Evolutionary conservation across 1,140 invertebrate species (phyloP).

Genomic region (Tribolium castaneum): DNA sequence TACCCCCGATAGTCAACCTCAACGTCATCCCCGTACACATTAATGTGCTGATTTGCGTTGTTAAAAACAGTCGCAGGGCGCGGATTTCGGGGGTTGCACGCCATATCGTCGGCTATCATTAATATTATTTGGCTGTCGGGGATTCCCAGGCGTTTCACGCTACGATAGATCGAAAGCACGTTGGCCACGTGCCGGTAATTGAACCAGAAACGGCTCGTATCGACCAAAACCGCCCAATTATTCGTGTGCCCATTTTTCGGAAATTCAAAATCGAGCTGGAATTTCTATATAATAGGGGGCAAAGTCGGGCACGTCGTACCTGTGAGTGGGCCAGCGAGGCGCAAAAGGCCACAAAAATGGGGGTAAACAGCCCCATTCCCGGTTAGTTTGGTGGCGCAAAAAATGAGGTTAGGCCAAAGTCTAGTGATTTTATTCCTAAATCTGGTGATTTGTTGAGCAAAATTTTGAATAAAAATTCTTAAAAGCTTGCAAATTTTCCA

Average conservation of each 20-base stretch:
- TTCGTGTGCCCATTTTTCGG: slow-evolving; percentile 85
- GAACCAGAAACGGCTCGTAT: slow-evolving; percentile 99
- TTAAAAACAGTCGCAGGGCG: slow-evolving; percentile 98
- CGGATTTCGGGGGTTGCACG: slow-evolving; percentile 98
- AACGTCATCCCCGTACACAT: slow-evolving; percentile 99
- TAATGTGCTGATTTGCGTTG: slow-evolving; percentile 97
- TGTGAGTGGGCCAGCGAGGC: background rate
- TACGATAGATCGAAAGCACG: slow-evolving; percentile 97
- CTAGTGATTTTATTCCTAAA: no score
- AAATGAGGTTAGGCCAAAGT: no score
- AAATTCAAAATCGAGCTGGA: slow-evolving; percentile 58
- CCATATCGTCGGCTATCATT: slow-evolving; percentile 99
- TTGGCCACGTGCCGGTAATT: slow-evolving; percentile 99
- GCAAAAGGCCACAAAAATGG: background rate
- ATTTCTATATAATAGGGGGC: background rate
- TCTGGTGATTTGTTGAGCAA: no score
- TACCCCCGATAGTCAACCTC: slow-evolving; percentile 99
- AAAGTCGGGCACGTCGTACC: background rate
- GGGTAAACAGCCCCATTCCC: background rate
- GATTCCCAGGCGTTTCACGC: slow-evolving; percentile 97
- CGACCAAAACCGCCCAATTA: slow-evolving; percentile 99
- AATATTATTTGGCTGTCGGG: slow-evolving; percentile 97
- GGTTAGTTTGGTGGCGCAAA: background rate
- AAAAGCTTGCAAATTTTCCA: background rate
- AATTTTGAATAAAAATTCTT: no score